phyloP scores from a whole-genome alignment of 2,888 invertebrate genomes.

The Phymatocera aterrima region DNA sequence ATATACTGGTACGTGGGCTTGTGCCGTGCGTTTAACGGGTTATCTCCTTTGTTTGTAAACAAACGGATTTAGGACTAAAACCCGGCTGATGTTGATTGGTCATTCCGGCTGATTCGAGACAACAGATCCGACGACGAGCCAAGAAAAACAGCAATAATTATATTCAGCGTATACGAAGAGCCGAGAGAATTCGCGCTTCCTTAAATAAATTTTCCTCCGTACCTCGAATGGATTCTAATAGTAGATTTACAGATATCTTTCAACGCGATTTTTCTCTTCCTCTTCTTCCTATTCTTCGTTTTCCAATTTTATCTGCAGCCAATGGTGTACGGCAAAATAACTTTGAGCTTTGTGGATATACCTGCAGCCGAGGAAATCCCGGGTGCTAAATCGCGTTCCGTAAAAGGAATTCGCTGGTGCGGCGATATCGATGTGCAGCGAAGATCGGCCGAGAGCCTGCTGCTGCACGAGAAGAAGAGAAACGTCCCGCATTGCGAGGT shows the following conservation, averaged over 20 bases:
- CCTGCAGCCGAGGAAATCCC: not conserved
- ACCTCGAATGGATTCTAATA: no score
- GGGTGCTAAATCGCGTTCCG: slow-evolving; percentile 13
- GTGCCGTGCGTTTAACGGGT: slow-evolving; percentile 21
- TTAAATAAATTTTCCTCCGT: no score
- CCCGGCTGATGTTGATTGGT: not conserved
- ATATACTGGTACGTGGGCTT: not conserved
- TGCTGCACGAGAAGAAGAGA: not conserved
- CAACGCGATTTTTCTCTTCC: no score
- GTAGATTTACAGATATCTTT: no score
- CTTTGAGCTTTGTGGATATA: not conserved
- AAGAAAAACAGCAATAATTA: slow-evolving; percentile 12
- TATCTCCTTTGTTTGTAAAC: slow-evolving; percentile 32
- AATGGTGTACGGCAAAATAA: no score
- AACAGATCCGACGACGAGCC: slow-evolving; percentile 13
- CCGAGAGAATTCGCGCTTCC: no score
- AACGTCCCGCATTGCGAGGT: not conserved
- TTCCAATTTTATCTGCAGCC: no score
- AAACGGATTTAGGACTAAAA: not conserved
- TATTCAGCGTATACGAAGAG: not conserved
- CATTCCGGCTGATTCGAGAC: not conserved
- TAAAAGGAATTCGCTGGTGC: not conserved
- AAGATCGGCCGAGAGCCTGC: not conserved
- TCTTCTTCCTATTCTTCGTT: no score
- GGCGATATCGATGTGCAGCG: not conserved